These are phyloP conservation scores for Elgonia sp. DNA, from an alignment of 2,888 invertebrate species.

Conservation along the genomic window DNA sequence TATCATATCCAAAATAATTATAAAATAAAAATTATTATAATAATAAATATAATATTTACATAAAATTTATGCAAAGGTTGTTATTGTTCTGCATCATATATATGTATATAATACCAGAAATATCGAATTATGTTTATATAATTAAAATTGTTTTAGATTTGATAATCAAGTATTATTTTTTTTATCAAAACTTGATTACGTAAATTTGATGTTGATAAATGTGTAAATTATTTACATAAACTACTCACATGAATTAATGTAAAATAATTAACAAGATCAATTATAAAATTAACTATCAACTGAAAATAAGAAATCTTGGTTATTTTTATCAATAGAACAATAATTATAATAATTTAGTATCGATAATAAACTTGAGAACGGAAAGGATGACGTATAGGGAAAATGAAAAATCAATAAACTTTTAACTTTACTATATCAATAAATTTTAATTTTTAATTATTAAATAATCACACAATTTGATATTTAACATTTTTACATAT, in stretches of 20 bases:
- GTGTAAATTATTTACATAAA: not conserved
- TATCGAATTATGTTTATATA: too few species aligned
- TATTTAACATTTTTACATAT: not conserved
- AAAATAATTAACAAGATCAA: not conserved
- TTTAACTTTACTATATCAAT: not conserved
- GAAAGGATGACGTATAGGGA: not conserved
- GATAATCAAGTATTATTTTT: not conserved
- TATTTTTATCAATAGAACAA: not conserved
- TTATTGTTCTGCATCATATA: too few species aligned
- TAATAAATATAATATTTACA: not conserved
- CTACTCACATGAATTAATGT: not conserved
- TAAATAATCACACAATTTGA: not conserved
- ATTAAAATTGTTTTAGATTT: too few species aligned
- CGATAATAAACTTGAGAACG: not conserved
- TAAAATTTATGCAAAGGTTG: not conserved
- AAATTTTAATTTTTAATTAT: not conserved
- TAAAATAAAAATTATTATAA: not conserved
- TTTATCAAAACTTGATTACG: not conserved
- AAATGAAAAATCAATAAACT: not conserved
- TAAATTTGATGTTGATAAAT: not conserved
- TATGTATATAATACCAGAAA: too few species aligned
- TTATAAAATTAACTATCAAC: slow-evolving; percentile 1
- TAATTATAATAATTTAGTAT: not conserved
- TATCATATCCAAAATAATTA: not conserved
- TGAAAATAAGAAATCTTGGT: not conserved